These are phyloP conservation scores for Cyanoderma ruficeps DNA, from an alignment of 2,113 vertebrate species.

Conservation along the genomic window DNA sequence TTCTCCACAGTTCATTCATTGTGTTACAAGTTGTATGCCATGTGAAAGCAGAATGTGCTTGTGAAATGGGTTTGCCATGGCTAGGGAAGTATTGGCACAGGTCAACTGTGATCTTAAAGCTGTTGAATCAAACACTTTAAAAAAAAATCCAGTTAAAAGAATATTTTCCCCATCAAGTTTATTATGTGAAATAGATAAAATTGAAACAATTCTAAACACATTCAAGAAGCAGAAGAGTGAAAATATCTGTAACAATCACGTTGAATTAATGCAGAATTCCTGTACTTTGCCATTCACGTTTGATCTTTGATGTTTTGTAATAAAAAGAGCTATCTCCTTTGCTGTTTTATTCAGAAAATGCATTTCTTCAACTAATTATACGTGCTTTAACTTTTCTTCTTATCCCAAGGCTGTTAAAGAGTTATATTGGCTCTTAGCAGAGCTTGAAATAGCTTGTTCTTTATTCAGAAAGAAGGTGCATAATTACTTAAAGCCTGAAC, in stretches of 20 bases:
- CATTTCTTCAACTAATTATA: neutral
- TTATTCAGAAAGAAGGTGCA: neutral
- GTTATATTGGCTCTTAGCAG: neutral
- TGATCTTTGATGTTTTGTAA: neutral
- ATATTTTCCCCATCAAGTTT: neutral
- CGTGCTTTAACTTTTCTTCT: neutral
- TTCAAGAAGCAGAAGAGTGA: neutral
- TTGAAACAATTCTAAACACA: neutral
- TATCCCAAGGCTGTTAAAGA: neutral
- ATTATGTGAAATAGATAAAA: neutral
- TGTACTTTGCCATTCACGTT: neutral
- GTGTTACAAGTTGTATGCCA: accelerated
- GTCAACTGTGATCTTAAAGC: neutral
- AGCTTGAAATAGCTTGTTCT: neutral
- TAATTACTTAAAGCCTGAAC: neutral
- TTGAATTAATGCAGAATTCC: neutral
- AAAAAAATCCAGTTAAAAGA: neutral
- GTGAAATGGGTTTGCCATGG: neutral
- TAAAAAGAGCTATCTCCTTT: neutral
- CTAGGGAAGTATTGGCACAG: neutral
- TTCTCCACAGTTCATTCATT: neutral
- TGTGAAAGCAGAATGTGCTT: neutral
- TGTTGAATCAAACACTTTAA: accelerated
- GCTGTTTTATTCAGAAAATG: neutral
- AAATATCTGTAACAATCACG: neutral